Evolutionary conservation across 2,113 vertebrate species (phyloP).

Genomic region (Vulpes vulpes): DNA sequence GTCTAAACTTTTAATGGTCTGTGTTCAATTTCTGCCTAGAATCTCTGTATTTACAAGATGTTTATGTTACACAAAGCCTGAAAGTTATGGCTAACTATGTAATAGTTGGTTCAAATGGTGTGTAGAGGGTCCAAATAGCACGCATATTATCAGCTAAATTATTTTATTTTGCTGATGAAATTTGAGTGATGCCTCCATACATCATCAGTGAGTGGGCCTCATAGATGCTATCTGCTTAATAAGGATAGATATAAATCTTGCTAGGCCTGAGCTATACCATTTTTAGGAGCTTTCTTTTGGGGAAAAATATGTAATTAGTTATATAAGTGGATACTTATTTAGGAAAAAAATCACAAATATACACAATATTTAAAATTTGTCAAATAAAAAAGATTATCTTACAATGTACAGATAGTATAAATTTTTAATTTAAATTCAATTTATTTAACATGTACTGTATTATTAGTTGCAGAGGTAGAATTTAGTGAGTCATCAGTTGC

Average conservation of each 20-base stretch:
- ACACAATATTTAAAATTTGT: background rate
- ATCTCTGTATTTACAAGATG: background rate
- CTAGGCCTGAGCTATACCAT: background rate
- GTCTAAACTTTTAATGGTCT: conserved; percentile 67
- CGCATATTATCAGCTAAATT: background rate
- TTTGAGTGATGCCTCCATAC: rapidly evolving
- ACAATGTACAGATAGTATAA: background rate
- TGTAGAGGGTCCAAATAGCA: background rate
- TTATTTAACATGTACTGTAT: background rate
- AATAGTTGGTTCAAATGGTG: background rate
- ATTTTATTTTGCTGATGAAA: background rate
- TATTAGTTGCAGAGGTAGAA: background rate
- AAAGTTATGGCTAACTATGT: rapidly evolving
- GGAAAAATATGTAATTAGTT: background rate
- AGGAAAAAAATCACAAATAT: background rate
- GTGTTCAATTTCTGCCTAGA: conserved; percentile 12
- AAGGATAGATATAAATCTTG: background rate
- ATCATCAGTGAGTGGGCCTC: too few species aligned
- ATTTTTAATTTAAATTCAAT: background rate
- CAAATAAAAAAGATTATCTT: background rate
- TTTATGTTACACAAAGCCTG: background rate
- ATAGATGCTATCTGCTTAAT: background rate
- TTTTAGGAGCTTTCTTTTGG: background rate
- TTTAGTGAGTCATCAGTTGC: background rate
- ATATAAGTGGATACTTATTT: background rate